These are phyloP conservation scores for Esox lucius DNA, from an alignment of 2,797 vertebrate genomes.

Conservation along the genomic window DNA sequence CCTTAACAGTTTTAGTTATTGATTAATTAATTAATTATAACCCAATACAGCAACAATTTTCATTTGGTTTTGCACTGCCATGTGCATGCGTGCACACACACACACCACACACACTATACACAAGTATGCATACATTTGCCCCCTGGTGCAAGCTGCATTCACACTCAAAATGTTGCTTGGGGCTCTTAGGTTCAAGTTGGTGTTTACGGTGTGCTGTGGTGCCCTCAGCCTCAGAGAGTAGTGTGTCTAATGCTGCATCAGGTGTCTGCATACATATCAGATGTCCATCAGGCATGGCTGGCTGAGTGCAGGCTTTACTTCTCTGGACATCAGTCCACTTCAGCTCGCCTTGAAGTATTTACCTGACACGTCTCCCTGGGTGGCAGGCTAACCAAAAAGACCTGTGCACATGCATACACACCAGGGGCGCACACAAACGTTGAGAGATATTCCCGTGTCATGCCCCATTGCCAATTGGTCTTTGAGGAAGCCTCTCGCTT, in stretches of 20 bases:
- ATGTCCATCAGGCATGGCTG: neutral
- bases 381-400: slow-evolving; percentile 22
- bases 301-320: neutral
- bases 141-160: neutral
- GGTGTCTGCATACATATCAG: slow-evolving; percentile 1
- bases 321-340: slow-evolving; percentile 5
- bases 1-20: too few species aligned
- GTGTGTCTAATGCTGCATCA: neutral
- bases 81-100: neutral
- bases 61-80: neutral
- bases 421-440: slow-evolving; percentile 23
- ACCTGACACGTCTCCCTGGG: slow-evolving; percentile 2
- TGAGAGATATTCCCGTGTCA: slow-evolving; percentile 55
- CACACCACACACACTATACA: neutral
- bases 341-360: neutral
- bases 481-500: slow-evolving; percentile 69
- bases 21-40: too few species aligned
- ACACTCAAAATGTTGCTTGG: neutral
- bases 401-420: neutral
- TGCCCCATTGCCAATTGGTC: slow-evolving; percentile 63
- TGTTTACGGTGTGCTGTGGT: slow-evolving; percentile 1
- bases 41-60: too few species aligned
- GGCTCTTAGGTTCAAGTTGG: slow-evolving; percentile 7
- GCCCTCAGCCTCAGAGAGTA: neutral
- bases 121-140: neutral